Evolutionary conservation across 2,113 vertebrate species (phyloP).

Genomic region (Oriolus oriolus): DNA sequence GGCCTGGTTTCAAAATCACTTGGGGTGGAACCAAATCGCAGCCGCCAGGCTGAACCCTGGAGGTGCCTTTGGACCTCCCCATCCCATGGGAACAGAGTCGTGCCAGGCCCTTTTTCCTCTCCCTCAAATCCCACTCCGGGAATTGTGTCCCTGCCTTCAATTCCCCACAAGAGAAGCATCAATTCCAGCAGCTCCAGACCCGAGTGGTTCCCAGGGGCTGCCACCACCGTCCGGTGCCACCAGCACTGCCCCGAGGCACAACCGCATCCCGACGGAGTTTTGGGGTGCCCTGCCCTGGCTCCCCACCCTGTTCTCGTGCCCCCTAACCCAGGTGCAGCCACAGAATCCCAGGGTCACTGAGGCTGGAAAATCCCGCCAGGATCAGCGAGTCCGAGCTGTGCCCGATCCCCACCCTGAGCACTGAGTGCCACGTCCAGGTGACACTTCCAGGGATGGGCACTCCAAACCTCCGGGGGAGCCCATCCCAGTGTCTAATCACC

Average conservation of each 20-base stretch:
- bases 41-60: rapidly evolving
- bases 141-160: not conserved
- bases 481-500: rapidly evolving
- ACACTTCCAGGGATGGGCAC: not conserved
- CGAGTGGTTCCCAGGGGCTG: not conserved
- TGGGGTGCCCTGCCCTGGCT: not conserved
- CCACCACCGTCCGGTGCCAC: rapidly evolving
- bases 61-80: not conserved
- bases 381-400: not conserved
- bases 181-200: not conserved
- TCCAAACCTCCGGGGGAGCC: not conserved
- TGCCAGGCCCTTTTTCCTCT: not conserved
- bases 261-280: rapidly evolving
- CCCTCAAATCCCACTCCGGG: not conserved
- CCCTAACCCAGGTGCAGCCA: not conserved
- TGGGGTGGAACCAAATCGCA: not conserved
- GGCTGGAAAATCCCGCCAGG: not conserved
- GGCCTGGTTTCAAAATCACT: not conserved
- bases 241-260: rapidly evolving
- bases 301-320: rapidly evolving
- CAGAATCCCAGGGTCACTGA: not conserved
- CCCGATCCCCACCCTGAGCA: rapidly evolving
- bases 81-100: not conserved
- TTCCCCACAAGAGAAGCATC: not conserved
- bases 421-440: not conserved